Percentiles rank a stretch among this genome's conserved stretches.
Conservation (phyloP, 2,888 invertebrate species). For the Leptinotarsa haldemani region DNA sequence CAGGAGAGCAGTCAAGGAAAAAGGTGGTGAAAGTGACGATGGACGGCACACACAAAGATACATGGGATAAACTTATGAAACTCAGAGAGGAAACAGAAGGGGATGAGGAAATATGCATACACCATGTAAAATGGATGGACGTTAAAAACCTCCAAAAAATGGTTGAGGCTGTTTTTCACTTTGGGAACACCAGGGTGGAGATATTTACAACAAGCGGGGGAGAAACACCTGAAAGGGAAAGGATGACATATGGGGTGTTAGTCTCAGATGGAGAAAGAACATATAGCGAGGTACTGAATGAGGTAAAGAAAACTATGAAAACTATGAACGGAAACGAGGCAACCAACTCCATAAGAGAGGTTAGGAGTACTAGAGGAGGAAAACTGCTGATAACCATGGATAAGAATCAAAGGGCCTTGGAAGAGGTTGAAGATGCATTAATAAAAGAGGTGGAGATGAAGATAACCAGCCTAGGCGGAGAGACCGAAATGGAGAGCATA, state of each 20-base stretch:
- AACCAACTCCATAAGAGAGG: neutral
- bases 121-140: neutral
- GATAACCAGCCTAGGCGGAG: neutral
- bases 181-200: neutral
- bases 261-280: neutral
- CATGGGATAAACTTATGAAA: conserved; percentile 9
- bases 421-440: no score
- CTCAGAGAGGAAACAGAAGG: neutral
- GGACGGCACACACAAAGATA: conserved; percentile 17
- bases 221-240: neutral
- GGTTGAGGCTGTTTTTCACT: conserved; percentile 18
- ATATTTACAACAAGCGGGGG: neutral
- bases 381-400: no score
- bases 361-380: neutral
- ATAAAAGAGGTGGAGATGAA: neutral
- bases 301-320: neutral
- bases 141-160: conserved; percentile 9
- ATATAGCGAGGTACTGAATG: neutral
- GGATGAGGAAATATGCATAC: conserved; percentile 11
- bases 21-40: conserved; percentile 18
- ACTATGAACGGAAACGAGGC: neutral
- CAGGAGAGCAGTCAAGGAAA: neutral
- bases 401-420: no score
- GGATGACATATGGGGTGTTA: neutral
- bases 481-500: neutral